A percentile compares a stretch with the other conserved stretches of the same genome.
Conservation (phyloP, 23 tunicate genomes). For the Diplosoma virens region DNA sequence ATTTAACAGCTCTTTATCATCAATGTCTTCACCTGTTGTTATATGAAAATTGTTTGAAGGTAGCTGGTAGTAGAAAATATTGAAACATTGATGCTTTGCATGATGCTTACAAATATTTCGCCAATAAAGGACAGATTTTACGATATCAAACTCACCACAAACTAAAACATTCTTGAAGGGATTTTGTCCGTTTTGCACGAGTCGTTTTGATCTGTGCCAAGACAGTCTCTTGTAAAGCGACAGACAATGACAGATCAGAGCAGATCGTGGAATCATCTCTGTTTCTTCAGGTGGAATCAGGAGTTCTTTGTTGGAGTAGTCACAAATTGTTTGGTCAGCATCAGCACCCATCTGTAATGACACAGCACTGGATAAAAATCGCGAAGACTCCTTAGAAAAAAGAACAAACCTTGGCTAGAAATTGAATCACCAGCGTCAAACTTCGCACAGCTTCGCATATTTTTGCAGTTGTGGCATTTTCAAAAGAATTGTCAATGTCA, state of each 20-base stretch:
- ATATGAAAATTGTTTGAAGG: no score
- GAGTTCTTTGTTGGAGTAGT: slow-evolving; percentile 56
- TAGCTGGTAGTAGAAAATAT: no score
- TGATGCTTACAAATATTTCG: no score
- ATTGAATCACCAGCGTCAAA: slow-evolving; percentile 35
- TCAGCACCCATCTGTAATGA: slow-evolving; percentile 19
- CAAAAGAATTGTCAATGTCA: slow-evolving; percentile 7
- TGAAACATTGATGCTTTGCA: no score
- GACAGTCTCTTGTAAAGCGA: slow-evolving; percentile 58
- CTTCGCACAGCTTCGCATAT: slow-evolving; percentile 61
- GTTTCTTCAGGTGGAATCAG: slow-evolving; percentile 46
- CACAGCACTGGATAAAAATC: not conserved
- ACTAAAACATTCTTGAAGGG: slow-evolving; percentile 49
- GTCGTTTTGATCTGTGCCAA: slow-evolving; percentile 65
- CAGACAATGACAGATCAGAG: slow-evolving; percentile 41
- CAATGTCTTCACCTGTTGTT: slow-evolving; percentile 18
- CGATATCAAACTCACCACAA: slow-evolving; percentile 5
- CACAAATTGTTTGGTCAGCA: slow-evolving; percentile 36
- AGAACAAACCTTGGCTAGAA: slow-evolving; percentile 50
- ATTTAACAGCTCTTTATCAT: not conserved
- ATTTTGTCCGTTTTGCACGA: slow-evolving; percentile 30
- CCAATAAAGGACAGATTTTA: not conserved
- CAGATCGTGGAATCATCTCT: slow-evolving; percentile 47
- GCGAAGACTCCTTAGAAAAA: not conserved
- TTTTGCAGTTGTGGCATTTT: slow-evolving; percentile 26